Evolutionary conservation across 2,797 vertebrate genomes (phyloP), one percentile per base, ranked within the genome.

Genomic region (Diplodus sargus): DNA sequence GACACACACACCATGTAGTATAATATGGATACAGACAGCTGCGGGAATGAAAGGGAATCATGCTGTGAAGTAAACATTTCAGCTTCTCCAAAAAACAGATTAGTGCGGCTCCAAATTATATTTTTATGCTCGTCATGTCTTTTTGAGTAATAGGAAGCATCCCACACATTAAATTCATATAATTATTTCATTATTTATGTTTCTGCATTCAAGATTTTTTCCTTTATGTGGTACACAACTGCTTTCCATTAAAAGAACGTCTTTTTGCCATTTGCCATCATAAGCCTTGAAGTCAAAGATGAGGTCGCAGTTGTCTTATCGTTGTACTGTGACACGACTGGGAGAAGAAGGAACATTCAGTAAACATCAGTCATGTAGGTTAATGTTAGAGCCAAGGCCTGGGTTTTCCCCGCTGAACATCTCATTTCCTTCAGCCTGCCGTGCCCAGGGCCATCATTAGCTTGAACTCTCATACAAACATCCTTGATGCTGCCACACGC

Each of bases 341-440:
- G 49, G 17, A 82, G 69, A 61, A 60, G 66, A 71, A 20, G 75
- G 60, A 76, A 78, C 63, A 71, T 89, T 70, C 70, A 61, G 81
- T 82, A 89, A 89, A 85, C 82, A 90, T 89, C 89, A 87, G 84
- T 89, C 82, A 85, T 72, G 81, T 74, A 78, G 86, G 86, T 90
- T 89, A 79, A 91, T 86, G 83, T 88, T 71, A 63, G 85, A 87
- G 85, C 82, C 86, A 70, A 72, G 82, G 72, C 82, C 80, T 62
- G 86, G 89, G 83, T 90, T 90, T 88, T 88, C 78, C 90, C 84
- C 70, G 81, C 85, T 87, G 85, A 93, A 92, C 90, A 70, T 92
- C 89, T 93, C 81, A 91, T 93, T 93, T 93, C 78, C 75, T 86
- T 74, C 85, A 80, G 84, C 68, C 87, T 82, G 60, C 79, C 62